phyloP scores from a whole-genome alignment of 1,140 invertebrate species.

The Arctopsyche grandis region DNA sequence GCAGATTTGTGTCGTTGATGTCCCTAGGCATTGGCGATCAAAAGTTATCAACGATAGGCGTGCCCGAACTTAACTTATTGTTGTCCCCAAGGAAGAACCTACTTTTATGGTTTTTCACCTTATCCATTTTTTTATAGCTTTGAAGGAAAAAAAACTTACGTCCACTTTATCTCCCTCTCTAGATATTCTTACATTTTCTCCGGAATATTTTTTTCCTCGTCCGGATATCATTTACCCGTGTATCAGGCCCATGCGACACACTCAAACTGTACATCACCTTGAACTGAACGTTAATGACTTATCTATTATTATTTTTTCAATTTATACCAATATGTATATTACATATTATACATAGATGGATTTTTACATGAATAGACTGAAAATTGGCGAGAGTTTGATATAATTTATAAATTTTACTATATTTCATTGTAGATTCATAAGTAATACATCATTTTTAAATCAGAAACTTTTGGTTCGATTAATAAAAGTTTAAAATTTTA shows the following conservation, averaged over 20 bases:
- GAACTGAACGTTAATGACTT: not conserved
- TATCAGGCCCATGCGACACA: not conserved
- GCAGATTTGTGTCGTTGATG: slow-evolving; percentile 27
- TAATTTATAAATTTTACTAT: too few relatives aligned
- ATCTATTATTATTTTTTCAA: too few relatives aligned
- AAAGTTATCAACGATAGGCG: slow-evolving; percentile 46
- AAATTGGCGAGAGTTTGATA: too few relatives aligned
- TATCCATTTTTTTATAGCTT: slow-evolving; percentile 43
- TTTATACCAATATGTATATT: too few relatives aligned
- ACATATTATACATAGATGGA: too few relatives aligned
- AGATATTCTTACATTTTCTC: not conserved
- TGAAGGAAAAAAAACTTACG: slow-evolving; percentile 35
- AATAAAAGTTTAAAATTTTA: too few relatives aligned
- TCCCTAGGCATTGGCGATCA: slow-evolving; percentile 35
- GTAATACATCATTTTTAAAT: too few relatives aligned
- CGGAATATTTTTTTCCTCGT: not conserved
- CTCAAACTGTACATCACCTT: not conserved
- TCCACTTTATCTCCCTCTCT: slow-evolving; percentile 28
- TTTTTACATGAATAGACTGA: too few relatives aligned
- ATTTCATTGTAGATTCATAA: too few relatives aligned
- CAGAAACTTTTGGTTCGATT: too few relatives aligned
- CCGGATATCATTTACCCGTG: not conserved
- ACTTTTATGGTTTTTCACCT: slow-evolving; percentile 42
- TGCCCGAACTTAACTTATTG: slow-evolving; percentile 43
- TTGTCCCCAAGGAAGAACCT: slow-evolving; percentile 35